Base-by-base conservation (phyloP, 2,888 invertebrate species). In the Galeopsomyia nigrocyanea region DNA sequence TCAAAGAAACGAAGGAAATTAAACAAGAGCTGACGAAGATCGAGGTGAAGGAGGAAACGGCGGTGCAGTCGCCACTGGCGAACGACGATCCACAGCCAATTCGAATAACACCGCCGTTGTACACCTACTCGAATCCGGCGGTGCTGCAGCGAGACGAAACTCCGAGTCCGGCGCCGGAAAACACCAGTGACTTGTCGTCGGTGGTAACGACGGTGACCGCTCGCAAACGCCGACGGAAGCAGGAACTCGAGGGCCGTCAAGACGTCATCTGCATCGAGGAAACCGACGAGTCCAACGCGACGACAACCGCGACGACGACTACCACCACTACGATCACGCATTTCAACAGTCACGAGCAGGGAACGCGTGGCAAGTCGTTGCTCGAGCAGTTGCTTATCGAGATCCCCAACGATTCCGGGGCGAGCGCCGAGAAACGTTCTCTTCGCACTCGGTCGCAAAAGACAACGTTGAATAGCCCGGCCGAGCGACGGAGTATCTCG, bases 301-400 rank as follows among this genome's bases (percentile, higher is more conserved):
- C 39, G 10, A 39, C 10, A 1, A 39, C 7, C 39, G 13, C 39
- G 39, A 39, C 39, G 13, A 10, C 39, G 1, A 39, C 39, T 7
- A 39, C 39, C 7, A 39, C 39, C 13, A 58, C 56, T n/a, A 5
- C 53, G 0, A 68, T 55, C 2, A 72, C 78, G 7, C 84, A 83
- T 22, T 85, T 83, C 73, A 84, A 83, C 21, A 75, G 81, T 10
- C 85, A 86, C 3, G 86, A 86, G 19, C 85, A 82, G 58, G 68
- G 17, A 17, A 26, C 26, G 5, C 10, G 61, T 5, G 21, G 31
- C 2, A 73, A 87, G 72, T 92, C 92, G 67, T 83, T 93, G 62
- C 87, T 94, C 55, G 93, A 94, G 81, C 95, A 95, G 83, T 89
- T 95, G 79, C 89, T 95, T 1, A 95, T 95, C 79, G 95, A 95